Evolutionary conservation across 1,140 invertebrate species (phyloP).

Genomic region (Harpegnathos saltator): DNA sequence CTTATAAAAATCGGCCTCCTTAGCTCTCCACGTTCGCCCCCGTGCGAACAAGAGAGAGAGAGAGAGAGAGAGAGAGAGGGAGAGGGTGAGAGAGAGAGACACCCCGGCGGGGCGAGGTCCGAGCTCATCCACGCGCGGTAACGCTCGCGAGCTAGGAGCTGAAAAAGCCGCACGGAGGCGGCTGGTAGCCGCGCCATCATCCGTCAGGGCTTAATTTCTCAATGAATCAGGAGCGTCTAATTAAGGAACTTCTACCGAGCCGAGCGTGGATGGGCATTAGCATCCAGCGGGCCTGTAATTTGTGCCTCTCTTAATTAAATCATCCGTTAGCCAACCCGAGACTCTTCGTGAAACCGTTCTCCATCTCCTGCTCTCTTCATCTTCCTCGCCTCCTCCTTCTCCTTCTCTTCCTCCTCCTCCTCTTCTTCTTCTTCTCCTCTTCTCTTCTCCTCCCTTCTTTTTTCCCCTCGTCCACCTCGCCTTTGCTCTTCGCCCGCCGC

Average conservation of each 20-base stretch:
- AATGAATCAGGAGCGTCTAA: slow-evolving; percentile 83
- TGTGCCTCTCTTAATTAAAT: slow-evolving; percentile 87
- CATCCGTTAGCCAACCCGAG: slow-evolving; percentile 84
- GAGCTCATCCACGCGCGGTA: slow-evolving; percentile 35
- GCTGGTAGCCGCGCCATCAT: slow-evolving; percentile 70
- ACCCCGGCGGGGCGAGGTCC: background rate
- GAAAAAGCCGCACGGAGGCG: slow-evolving; percentile 58
- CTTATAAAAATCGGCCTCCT: too few species aligned
- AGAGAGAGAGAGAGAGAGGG: background rate
- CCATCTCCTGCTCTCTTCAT: slow-evolving; percentile 44
- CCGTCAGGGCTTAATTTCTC: slow-evolving; percentile 76
- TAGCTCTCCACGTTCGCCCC: too few species aligned
- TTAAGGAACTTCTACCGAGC: slow-evolving; percentile 83
- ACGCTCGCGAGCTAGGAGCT: slow-evolving; percentile 60
- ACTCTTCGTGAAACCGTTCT: slow-evolving; percentile 55
- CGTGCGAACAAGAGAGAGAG: background rate
- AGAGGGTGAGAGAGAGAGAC: background rate
- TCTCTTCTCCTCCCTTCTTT: slow-evolving; percentile 8
- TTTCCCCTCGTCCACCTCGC: slow-evolving; percentile 18
- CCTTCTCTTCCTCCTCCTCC: background rate
- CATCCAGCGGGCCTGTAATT: slow-evolving; percentile 85
- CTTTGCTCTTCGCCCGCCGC: slow-evolving; percentile 47
- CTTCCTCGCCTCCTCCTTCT: slow-evolving; percentile 27
- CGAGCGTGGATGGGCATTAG: slow-evolving; percentile 83
- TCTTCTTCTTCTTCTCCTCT: background rate